Percentiles rank a stretch among this genome's conserved stretches.
Evolutionary conservation across 2,113 vertebrate species (phyloP).

Genomic region (Poeciliopsis occidentalis): DNA sequence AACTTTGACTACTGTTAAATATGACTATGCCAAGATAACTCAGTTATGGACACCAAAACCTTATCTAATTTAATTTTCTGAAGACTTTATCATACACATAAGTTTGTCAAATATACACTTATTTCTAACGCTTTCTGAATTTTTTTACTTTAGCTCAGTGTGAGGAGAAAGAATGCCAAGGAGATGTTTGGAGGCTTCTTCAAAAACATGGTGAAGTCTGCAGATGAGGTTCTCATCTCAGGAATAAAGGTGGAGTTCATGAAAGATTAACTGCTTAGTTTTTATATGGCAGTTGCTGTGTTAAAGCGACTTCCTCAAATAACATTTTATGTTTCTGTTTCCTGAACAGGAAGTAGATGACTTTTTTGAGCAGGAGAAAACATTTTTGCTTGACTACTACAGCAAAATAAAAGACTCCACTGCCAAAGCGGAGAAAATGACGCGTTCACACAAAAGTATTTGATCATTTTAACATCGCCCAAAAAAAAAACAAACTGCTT

Average conservation of each 20-base stretch:
- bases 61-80: not conserved
- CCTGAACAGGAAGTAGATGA: conserved; percentile 92
- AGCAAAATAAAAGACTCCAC: conserved; percentile 95
- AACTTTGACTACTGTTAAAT: not conserved
- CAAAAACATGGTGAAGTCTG: conserved; percentile 93
- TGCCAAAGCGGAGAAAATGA: conserved; percentile 96
- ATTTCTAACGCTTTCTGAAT: not conserved
- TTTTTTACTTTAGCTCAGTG: conserved; percentile 84
- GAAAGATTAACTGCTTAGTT: not conserved
- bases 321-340: conserved; percentile 16
- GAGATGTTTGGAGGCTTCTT: conserved; percentile 98
- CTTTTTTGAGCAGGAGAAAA: conserved; percentile 98
- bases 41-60: not conserved
- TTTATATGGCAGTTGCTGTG: not conserved
- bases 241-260: conserved; percentile 87
- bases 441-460: conserved; percentile 93
- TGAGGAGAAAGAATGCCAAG: conserved; percentile 95
- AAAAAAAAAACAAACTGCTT: not conserved
- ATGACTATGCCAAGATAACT: not conserved
- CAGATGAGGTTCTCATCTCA: conserved; percentile 95
- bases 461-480: not conserved
- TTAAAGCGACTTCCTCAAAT: not conserved
- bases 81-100: not conserved
- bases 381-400: conserved; percentile 92
- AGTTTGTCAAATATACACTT: not conserved